phyloP scores from a whole-genome alignment of 2,888 invertebrate genomes.

The Pterobdella sp. region DNA sequence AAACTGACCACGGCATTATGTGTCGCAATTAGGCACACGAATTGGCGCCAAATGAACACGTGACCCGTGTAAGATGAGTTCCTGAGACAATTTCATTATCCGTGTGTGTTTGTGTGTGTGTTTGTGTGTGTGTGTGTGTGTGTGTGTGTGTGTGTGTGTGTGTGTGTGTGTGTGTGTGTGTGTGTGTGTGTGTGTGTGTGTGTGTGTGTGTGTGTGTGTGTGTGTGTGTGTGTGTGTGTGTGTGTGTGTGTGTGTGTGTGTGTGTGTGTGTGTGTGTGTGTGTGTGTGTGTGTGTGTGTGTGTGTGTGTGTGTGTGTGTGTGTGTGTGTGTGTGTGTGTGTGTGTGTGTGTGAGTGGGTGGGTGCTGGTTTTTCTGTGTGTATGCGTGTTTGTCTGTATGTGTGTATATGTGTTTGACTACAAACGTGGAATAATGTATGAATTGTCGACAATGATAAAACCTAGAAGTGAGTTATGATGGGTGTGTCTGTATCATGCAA shows the following conservation, averaged over 20 bases:
- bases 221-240: constrained; percentile 4
- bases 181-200: constrained; percentile 4
- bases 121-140: neutral
- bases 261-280: constrained; percentile 11
- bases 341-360: constrained; percentile 13
- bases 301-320: constrained; percentile 16
- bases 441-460: too few species aligned
- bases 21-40: neutral
- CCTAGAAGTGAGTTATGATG: too few species aligned
- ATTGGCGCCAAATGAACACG: neutral
- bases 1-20: neutral
- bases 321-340: constrained; percentile 16
- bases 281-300: constrained; percentile 14
- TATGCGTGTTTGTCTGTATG: constrained; percentile 8
- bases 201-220: constrained; percentile 4
- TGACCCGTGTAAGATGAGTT: neutral
- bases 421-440: too few species aligned
- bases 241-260: constrained; percentile 4
- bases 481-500: too few species aligned
- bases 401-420: constrained; percentile 1
- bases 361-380: neutral
- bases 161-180: constrained; percentile 4
- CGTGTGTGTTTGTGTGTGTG: neutral
- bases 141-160: constrained; percentile 4
- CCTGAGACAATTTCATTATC: constrained; percentile 8